Evolutionary conservation across 1,140 invertebrate genomes (phyloP), one percentile per base, ranked within the genome.

Genomic region (Saccostrea cuccullata): DNA sequence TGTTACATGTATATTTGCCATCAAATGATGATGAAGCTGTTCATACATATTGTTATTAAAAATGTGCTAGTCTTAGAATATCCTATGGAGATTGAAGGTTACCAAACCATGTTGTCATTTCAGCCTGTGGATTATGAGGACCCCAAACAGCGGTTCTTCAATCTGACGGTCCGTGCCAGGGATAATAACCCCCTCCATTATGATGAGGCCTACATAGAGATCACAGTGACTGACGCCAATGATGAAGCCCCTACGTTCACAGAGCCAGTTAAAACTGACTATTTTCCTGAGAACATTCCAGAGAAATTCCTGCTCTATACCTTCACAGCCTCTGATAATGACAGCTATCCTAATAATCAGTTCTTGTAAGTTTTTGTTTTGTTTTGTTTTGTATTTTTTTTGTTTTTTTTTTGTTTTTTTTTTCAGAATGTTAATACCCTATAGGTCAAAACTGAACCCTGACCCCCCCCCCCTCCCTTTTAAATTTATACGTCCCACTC

Each of bases 41-140:
- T 47, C 47, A 9, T 9, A 47, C 6, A 1, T 47, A 47, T 47
- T 47, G 47, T 47, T 9, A 47, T 6, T 9, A 47, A 9, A 8
- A 47, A 47, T 6, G 9, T 47, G 47, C 9, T 0, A 47, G 47
- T 2, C 30, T 36, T 36, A 36, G 30, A 36, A 36, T 36, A 36
- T 1, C 30, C 30, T 36, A 2, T 36, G 30, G 47, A 47, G 47
- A 47, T 8, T 3, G 6, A 47, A 9, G 47, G 47, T 47, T 47
- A 47, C 47, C 47, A 47, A 47, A 2, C 20, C 58, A 64, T 64
- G 17, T 64, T 64, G 58, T 64, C 36, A 47, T 60, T 86, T 15
- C 86, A 92, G 91, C 86, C 90, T 87, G 91, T 93, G 58, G 92
- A 94, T 85, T 94, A 93, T 88, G 93, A 93, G 85, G 87, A 91